Conservation (phyloP, 2,113 vertebrate species). For the Aythya baeri region DNA sequence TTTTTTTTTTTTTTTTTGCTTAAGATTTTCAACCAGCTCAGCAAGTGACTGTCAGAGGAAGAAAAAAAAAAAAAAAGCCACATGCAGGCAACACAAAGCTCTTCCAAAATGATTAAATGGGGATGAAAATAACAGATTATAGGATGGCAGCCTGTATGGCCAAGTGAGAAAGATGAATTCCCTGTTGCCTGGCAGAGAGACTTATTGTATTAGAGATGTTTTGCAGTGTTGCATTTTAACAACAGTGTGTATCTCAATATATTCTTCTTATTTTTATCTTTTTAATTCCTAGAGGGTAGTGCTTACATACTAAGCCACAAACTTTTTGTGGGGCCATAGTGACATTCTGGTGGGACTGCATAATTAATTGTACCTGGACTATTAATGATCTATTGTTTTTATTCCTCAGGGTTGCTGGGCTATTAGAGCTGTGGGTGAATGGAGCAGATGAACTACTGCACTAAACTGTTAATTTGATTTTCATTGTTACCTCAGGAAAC, state of each 20-base stretch:
- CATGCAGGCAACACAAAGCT: neutral
- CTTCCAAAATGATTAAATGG: neutral
- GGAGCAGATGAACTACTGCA: neutral
- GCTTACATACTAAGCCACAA: neutral
- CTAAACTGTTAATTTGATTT: slow-evolving; percentile 34
- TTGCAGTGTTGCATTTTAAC: neutral
- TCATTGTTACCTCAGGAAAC: slow-evolving; percentile 44
- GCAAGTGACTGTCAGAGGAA: neutral
- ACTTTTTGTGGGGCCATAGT: neutral
- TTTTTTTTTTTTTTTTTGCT: neutral
- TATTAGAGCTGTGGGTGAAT: neutral
- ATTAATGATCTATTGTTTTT: neutral
- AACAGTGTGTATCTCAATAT: neutral
- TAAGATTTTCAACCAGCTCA: neutral
- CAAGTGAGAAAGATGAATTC: neutral
- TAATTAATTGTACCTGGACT: slow-evolving; percentile 15
- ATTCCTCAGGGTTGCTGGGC: neutral
- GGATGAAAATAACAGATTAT: neutral
- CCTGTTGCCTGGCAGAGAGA: neutral
- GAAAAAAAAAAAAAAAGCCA: neutral
- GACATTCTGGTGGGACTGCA: neutral
- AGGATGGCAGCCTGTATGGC: neutral
- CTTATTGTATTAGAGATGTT: neutral
- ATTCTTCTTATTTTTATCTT: neutral
- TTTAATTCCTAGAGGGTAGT: neutral